phyloP scores from a whole-genome alignment of 2,888 invertebrate species.

The Bursaphelenchus okinawaensis region DNA sequence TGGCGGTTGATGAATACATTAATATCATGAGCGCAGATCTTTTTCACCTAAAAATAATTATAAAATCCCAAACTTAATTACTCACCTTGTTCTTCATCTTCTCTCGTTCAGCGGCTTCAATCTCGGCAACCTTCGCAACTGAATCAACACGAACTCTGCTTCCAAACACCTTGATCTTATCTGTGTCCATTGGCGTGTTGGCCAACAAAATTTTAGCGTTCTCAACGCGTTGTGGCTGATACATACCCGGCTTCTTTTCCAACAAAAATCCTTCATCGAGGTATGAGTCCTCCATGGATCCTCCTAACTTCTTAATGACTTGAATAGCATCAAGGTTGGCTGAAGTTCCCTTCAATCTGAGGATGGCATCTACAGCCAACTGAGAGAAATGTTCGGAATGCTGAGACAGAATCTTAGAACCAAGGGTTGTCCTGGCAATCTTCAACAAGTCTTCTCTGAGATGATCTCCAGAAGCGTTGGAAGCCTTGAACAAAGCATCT shows the following conservation, averaged over 20 bases:
- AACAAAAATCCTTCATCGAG: conserved; percentile 83
- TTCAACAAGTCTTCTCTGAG: conserved; percentile 85
- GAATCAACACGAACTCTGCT: conserved; percentile 71
- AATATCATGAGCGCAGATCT: conserved; percentile 85
- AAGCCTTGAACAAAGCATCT: conserved; percentile 72
- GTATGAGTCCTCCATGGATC: conserved; percentile 86
- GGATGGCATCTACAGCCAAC: conserved; percentile 87
- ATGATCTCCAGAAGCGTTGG: conserved; percentile 70
- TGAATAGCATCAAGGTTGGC: conserved; percentile 92
- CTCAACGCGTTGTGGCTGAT: conserved; percentile 89
- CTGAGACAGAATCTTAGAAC: conserved; percentile 93
- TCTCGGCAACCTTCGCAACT: conserved; percentile 78
- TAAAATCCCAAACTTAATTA: neutral
- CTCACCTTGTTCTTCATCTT: conserved; percentile 95
- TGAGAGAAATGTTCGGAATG: conserved; percentile 94
- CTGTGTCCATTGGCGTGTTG: conserved; percentile 99
- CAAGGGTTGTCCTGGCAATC: conserved; percentile 91
- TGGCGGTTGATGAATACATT: conserved; percentile 98
- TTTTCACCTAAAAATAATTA: conserved; percentile 65
- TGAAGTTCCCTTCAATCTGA: conserved; percentile 81
- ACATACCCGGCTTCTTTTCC: conserved; percentile 92
- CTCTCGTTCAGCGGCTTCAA: conserved; percentile 94
- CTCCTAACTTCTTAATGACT: conserved; percentile 92
- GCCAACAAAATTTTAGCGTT: conserved; percentile 95
- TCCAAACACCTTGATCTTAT: conserved; percentile 83